Evolutionary conservation across 2,888 invertebrate genomes (phyloP), one percentile per base, ranked within the genome.

Genomic region (Trachelus tabidus): DNA sequence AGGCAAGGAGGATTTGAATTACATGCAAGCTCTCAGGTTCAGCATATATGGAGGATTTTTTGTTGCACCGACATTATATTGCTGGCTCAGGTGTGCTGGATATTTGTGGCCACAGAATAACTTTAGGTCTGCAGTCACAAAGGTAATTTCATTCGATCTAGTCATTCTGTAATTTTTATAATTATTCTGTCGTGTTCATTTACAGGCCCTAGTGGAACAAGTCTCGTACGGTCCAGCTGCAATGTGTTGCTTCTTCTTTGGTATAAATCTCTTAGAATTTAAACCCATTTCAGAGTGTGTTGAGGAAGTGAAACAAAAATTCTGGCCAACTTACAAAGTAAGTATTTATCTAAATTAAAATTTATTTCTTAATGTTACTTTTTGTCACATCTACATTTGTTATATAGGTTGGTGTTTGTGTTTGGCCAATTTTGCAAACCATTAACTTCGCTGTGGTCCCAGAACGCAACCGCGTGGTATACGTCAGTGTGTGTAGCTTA

Each of bases 41-140:
- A 95, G 96, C 86, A 87, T 96, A 75, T 97, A 96, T 90, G 97
- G 97, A n/a, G 94, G 95, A 12, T 93, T 95, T 75, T 96, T 95
- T 90, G 96, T 96, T 33, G 97, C 97, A 1, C 97, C 97, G 23
- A 96, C 96, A 9, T 91, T 97, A 0, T 97, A 96, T 87, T 94
- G 94, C 78, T 97, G 97, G 97, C 92, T 97, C 74, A 95, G 94
- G 89, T 91, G 96, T 76, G 95, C 96, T n/a, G 94, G 94, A 84
- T 93, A 93, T 76, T 92, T 97, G 90, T 96, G 96, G 95, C 97
- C 97, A 34, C 94, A 94, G 75, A 94, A 93, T 81, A 94, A 94
- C 79, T 87, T 97, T 69, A 93, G 93, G 88, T 94, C 94, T 81
- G 96, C 96, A 23, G 87, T 97, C 15, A 94, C 94, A 69, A 97